phyloP scores from a whole-genome alignment of 2,797 vertebrate genomes.

The Allobates femoralis region DNA sequence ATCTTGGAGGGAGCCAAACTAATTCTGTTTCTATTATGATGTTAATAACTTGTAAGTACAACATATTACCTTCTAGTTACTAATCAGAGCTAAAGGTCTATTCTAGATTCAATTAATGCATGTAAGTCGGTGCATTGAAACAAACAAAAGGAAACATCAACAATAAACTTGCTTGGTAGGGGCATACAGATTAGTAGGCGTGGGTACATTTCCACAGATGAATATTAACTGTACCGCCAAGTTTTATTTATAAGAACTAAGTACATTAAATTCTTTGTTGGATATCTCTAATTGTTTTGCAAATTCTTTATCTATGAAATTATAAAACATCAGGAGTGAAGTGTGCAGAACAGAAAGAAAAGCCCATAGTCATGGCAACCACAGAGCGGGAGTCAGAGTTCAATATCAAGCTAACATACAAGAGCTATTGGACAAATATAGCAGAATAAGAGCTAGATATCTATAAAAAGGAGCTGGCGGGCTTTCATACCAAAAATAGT shows the following conservation, averaged over 20 bases:
- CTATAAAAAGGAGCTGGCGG: background rate
- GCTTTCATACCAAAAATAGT: background rate
- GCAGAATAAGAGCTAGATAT: background rate
- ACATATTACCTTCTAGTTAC: background rate
- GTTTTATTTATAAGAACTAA: background rate
- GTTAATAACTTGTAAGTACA: background rate
- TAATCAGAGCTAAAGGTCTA: background rate
- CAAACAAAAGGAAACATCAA: background rate
- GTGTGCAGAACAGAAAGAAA: background rate
- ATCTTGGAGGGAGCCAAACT: background rate
- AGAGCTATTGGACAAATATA: background rate
- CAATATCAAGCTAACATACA: background rate
- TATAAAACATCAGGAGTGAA: background rate
- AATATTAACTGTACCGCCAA: background rate
- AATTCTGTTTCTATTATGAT: background rate
- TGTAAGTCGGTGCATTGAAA: background rate
- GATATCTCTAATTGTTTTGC: background rate
- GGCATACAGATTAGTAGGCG: background rate
- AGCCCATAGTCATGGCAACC: background rate
- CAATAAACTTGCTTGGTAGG: constrained; percentile 10
- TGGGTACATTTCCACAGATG: background rate
- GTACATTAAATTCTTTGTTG: background rate
- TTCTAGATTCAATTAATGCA: background rate
- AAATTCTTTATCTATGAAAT: background rate
- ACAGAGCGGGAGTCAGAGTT: background rate